Evolutionary conservation across 2,113 vertebrate species (phyloP), one percentile per base, ranked within the genome.

Genomic region (Pelodiscus sinensis): DNA sequence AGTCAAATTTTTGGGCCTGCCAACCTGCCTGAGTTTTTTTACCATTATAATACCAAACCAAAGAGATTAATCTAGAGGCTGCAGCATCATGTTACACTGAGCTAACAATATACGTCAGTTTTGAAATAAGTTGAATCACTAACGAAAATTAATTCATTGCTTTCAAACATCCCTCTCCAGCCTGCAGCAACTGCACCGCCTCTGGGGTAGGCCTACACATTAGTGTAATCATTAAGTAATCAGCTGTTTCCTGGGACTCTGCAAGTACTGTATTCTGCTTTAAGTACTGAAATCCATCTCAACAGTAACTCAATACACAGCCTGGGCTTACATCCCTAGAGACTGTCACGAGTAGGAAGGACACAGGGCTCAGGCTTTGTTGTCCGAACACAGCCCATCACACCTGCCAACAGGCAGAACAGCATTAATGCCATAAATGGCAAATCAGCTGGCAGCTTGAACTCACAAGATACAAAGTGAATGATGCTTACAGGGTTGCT

Each of bases 321-420:
- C 38, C 2, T 52, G 44, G 81, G 50, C 44, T 68, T 88, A 77
- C 68, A 14, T 81, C 52, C 29, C 22, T n/a, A 19, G 52, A 31
- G 50, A 6, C 9, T 27, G 71, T 35, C 7, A 7, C 25, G 56
- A 51, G 54, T 57, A 58, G 81, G 27, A 82, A 35, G 27, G 25
- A 88, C 58, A 35, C 68, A 71, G 44, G 44, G 6, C 44, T 44
- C 44, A 44, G 44, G 44, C 44, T 44, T 44, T 44, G 50, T 38
- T 2, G 15, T 38, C 73, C 3, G 0, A 2, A 4, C 0, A 19
- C 77, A 21, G 52, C 1, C 0, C 62, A 11, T 9, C 65, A 8
- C 38, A 4, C 55, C 31, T 0, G 0, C 35, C 81, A 80, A 38
- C 5, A 5, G 0, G 2, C 35, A 51, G n/a, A 38, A 44, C 25